Evolutionary conservation across 1,140 invertebrate genomes (phyloP).

Genomic region (Drusus annulatus): DNA sequence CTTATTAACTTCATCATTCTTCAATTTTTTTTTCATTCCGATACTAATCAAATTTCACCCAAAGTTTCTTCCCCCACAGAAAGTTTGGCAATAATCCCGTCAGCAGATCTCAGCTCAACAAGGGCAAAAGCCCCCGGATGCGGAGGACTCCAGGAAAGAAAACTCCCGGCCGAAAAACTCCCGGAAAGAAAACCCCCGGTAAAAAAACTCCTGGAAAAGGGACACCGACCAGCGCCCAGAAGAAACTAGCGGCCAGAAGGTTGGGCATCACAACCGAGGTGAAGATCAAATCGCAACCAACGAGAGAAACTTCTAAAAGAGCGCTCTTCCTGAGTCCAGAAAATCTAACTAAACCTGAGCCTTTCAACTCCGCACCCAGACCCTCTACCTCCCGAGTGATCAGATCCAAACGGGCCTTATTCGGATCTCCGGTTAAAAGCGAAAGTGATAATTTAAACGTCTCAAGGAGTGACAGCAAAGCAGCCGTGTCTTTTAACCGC

Average conservation of each 20-base stretch:
- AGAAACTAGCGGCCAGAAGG: slow-evolving; percentile 68
- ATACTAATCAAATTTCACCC: slow-evolving; percentile 42
- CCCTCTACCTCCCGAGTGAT: slow-evolving; percentile 65
- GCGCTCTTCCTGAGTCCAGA: slow-evolving; percentile 78
- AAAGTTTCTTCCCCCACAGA: slow-evolving; percentile 69
- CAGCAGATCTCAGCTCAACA: slow-evolving; percentile 56
- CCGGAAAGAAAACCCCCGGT: slow-evolving; percentile 55
- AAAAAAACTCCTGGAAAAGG: slow-evolving; percentile 66
- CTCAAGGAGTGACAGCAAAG: slow-evolving; percentile 38
- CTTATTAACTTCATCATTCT: not conserved
- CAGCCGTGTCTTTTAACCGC: slow-evolving; percentile 28
- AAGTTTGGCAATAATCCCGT: slow-evolving; percentile 60
- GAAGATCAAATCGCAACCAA: slow-evolving; percentile 63
- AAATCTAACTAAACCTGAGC: slow-evolving; percentile 60
- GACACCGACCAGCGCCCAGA: slow-evolving; percentile 68
- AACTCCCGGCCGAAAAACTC: slow-evolving; percentile 67
- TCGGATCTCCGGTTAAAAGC: slow-evolving; percentile 67
- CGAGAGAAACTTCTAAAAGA: slow-evolving; percentile 72
- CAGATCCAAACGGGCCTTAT: slow-evolving; percentile 75
- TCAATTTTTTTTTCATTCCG: slow-evolving; percentile 5
- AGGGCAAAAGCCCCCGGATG: slow-evolving; percentile 64
- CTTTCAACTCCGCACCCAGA: slow-evolving; percentile 60
- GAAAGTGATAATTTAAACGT: slow-evolving; percentile 49
- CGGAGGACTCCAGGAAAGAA: slow-evolving; percentile 57
- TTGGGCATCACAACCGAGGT: slow-evolving; percentile 63